These are phyloP conservation scores for Salticus scenicus DNA, from an alignment of 2,888 invertebrate genomes.

Conservation along the genomic window DNA sequence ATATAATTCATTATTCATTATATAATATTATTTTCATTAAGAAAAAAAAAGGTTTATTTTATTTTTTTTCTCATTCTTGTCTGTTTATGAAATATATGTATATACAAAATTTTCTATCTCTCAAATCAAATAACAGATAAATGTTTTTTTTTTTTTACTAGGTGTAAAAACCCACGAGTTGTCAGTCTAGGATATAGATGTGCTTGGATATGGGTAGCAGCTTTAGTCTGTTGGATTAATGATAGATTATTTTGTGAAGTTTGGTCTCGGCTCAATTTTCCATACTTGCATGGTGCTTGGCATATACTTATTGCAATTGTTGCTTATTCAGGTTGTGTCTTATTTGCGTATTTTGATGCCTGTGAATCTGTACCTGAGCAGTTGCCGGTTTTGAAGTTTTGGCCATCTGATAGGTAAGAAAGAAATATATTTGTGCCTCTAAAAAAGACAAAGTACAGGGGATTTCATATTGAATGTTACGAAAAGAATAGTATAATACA, in stretches of 20 bases:
- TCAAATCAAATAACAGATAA: too few species aligned
- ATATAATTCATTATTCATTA: too few species aligned
- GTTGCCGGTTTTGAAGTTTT: slow-evolving; percentile 83
- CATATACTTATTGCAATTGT: slow-evolving; percentile 88
- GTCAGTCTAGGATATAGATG: slow-evolving; percentile 84
- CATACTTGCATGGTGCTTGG: slow-evolving; percentile 89
- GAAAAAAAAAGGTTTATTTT: too few species aligned
- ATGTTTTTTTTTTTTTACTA: slow-evolving; percentile 69
- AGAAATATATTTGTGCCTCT: background rate
- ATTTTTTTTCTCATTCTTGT: too few species aligned
- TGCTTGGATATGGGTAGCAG: slow-evolving; percentile 82
- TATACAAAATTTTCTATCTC: too few species aligned
- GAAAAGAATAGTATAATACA: too few species aligned
- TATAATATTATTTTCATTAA: too few species aligned
- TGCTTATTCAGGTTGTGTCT: slow-evolving; percentile 84
- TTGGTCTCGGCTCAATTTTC: slow-evolving; percentile 86
- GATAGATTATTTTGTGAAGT: slow-evolving; percentile 87
- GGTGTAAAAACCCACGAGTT: slow-evolving; percentile 80
- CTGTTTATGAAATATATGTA: too few species aligned
- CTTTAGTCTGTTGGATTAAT: slow-evolving; percentile 86
- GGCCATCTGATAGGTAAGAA: slow-evolving; percentile 81
- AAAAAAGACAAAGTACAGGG: too few species aligned
- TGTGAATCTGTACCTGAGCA: slow-evolving; percentile 83
- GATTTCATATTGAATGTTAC: too few species aligned
- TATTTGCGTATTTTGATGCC: slow-evolving; percentile 87